These are phyloP conservation scores for Taenioides sp. DNA, from an alignment of 2,797 vertebrate species.

Conservation along the genomic window DNA sequence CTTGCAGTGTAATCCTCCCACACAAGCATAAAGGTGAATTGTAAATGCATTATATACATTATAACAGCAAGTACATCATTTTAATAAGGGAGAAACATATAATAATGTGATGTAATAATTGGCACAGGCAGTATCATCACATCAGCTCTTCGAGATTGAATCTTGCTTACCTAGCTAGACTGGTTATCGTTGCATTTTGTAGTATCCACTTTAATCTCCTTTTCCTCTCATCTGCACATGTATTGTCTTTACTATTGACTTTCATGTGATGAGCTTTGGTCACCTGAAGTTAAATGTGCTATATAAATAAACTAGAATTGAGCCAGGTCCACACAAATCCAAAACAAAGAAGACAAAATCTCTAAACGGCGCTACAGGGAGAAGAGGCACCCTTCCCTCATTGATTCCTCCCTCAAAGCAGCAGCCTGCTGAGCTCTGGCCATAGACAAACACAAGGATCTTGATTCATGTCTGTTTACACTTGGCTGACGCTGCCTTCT, in stretches of 20 bases:
- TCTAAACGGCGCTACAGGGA: constrained; percentile 19
- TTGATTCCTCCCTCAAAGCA: constrained; percentile 21
- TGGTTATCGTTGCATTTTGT: too few relatives aligned
- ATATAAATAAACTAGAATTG: neutral
- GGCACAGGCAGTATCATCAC: neutral
- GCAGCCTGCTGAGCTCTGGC: constrained; percentile 19
- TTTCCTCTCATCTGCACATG: too few relatives aligned
- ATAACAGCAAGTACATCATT: neutral
- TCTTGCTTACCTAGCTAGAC: too few relatives aligned
- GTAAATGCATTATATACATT: neutral
- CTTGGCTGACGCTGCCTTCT: constrained; percentile 19
- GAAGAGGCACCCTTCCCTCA: neutral
- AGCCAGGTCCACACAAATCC: neutral
- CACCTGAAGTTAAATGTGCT: too few relatives aligned
- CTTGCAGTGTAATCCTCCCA: too few relatives aligned
- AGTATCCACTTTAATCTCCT: too few relatives aligned
- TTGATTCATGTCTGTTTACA: constrained; percentile 28
- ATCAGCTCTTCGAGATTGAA: neutral
- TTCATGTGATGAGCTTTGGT: too few relatives aligned
- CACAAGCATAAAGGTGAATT: neutral
- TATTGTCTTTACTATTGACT: too few relatives aligned
- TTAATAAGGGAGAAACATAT: neutral
- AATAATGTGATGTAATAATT: neutral
- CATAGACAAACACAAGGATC: constrained; percentile 17
- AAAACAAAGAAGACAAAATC: neutral